These are phyloP conservation scores for Calliopum simillimum DNA, from an alignment of 2,888 invertebrate genomes.

Conservation along the genomic window DNA sequence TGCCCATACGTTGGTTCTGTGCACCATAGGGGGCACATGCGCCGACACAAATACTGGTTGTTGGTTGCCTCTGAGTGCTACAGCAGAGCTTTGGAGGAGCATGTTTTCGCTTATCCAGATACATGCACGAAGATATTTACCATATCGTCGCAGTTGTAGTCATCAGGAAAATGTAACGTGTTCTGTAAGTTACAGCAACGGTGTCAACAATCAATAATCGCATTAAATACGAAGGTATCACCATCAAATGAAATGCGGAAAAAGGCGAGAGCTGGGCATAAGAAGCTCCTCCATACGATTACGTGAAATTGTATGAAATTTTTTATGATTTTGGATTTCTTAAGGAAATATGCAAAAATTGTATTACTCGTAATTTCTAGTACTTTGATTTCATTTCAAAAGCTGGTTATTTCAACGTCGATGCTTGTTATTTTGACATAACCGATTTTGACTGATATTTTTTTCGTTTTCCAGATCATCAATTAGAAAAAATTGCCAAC, in stretches of 20 bases:
- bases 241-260: background rate
- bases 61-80: background rate
- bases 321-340: no score
- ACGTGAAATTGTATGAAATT: no score
- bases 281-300: no score
- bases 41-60: constrained; percentile 15
- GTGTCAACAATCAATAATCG: constrained; percentile 24
- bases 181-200: constrained; percentile 19
- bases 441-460: no score
- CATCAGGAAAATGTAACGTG: constrained; percentile 13
- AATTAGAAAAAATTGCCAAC: no score
- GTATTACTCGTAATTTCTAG: no score
- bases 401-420: no score
- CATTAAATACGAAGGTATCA: constrained; percentile 4
- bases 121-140: background rate
- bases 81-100: background rate
- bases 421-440: no score
- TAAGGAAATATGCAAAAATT: no score
- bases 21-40: constrained; percentile 9
- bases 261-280: background rate
- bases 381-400: no score
- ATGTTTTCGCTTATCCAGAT: background rate
- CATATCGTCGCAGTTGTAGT: background rate
- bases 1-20: background rate
- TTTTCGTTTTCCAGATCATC: no score